Evolutionary conservation across 2,113 vertebrate species (phyloP), one percentile per base, ranked within the genome.

Genomic region (Vanacampus margaritifer): DNA sequence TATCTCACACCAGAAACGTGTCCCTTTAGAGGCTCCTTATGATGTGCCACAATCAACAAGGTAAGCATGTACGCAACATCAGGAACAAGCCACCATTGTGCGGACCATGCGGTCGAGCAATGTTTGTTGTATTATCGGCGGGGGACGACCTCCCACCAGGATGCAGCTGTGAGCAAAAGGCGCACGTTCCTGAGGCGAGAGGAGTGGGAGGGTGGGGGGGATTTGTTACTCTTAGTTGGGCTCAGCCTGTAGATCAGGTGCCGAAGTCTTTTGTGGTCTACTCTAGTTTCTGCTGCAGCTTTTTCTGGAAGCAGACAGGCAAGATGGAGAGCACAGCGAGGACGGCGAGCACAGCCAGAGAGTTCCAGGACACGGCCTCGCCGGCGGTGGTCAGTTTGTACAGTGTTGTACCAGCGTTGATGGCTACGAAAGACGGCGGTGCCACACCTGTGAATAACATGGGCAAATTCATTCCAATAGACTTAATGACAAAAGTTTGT

Each of bases 331-430:
- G 92, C 67, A 96, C 89, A 3, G 97, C 96, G 43, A 99, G 91
- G 10, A 97, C 67, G 69, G 94, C 98, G 16, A 99, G 93, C 72
- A 98, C 89, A 64, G 94, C 93, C 67, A 99, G 90, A 68, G 97
- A 99, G 90, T 96, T 95, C 96, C 96, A 99, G 84, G 97, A 98
- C 83, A 99, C 95, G 2, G 96, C 97, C 89, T 99, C 97, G 7
- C 97, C 97, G 2, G 97, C 97, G 64, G 97, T 98, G 45, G 96
- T 98, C 78, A 99, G 94, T 75, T 98, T 97, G 89, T 99, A 98
- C 35, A 99, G 87, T 9, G 96, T 98, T 51, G 97, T 99, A 67
- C 97, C 97, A 6, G 97, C 97, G 39, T 99, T 98, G 81, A 99
- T 99, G 5, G 97, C 97, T 78, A 99, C 95, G 70, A 99, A 99